Base-by-base conservation (phyloP, 2,888 invertebrate genomes). In the Pristionchus fissidentatus region DNA sequence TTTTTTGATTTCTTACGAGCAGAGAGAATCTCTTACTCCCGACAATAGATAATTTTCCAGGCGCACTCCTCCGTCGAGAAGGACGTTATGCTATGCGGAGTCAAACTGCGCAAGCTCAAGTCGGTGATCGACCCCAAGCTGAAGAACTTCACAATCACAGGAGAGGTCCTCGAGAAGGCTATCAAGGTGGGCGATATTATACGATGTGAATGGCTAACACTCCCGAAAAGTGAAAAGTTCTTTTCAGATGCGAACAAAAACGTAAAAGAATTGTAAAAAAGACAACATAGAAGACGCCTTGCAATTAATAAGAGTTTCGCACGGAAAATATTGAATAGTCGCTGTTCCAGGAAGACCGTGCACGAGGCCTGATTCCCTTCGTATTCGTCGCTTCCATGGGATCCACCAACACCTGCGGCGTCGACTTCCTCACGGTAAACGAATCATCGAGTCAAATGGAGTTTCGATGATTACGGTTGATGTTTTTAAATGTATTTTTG, bases 331-430 rank as follows among this genome's bases (percentile, higher is more conserved):
- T 7, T 55, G 22, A 55, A 19, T 22, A 3, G 3, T 60, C 26
- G 26, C 49, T 1, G 13, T 29, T 46, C 4, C 66, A 89, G 87
- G 89, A 92, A 75, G 91, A 91, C 80, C 87, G 90, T 22, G 87
- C 86, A 15, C 86, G 85, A 19, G 92, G 92, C 0, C 87, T 88
- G 26, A 89, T 90, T 41, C 92, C 92, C n/a, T 92, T 92, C 84
- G 89, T 90, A 84, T 83, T 90, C 81, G 79, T 91, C 49, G 90
- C 90, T 8, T 90, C 91, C 15, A 86, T 91, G 46, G 99, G 99
- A 29, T 97, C 98, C 0, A 99, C 99, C 0, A 97, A 97, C 0
- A 96, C 97, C 29, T 99, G 98, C 92, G 95, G 98, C 2, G 98
- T 99, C 90, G 99, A 99, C 93, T 79, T 38, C 41, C 29, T 79